Percentiles rank a stretch among this genome's conserved stretches.
Conservation (phyloP, 2,888 invertebrate genomes). For the Torymus aiolomorphi region DNA sequence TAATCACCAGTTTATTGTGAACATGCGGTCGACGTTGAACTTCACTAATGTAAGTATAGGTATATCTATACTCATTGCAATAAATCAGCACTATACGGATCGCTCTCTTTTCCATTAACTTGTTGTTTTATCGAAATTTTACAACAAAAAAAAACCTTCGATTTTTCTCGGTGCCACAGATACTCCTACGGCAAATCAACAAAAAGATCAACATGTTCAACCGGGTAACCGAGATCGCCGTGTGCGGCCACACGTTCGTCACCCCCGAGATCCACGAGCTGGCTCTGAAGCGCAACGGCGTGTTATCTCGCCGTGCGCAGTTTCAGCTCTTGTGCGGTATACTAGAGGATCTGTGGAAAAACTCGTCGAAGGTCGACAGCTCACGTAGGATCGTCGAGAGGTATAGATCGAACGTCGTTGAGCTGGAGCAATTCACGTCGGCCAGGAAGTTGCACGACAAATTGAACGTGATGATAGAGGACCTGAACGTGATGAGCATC, state of each 20-base stretch:
- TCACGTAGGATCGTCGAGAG: constrained; percentile 64
- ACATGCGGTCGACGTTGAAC: constrained; percentile 60
- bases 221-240: constrained; percentile 73
- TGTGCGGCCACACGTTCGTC: constrained; percentile 81
- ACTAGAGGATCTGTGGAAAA: constrained; percentile 66
- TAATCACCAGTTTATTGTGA: constrained; percentile 24
- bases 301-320: constrained; percentile 63
- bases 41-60: constrained; percentile 61
- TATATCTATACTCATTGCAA: too few relatives aligned
- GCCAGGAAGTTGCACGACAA: background rate
- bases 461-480: background rate
- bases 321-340: constrained; percentile 65
- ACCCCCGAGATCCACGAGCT: constrained; percentile 77
- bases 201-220: constrained; percentile 19
- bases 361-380: constrained; percentile 69
- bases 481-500: background rate
- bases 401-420: too few relatives aligned
- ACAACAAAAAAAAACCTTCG: too few relatives aligned
- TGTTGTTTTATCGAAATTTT: too few relatives aligned
- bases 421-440: background rate
- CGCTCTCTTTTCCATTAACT: too few relatives aligned
- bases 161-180: constrained; percentile 5
- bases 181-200: constrained; percentile 31
- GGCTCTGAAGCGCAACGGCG: constrained; percentile 77
- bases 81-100: too few relatives aligned